These are phyloP conservation scores for Mustelus asterias DNA, from an alignment of 2,113 vertebrate species.

Conservation along the genomic window DNA sequence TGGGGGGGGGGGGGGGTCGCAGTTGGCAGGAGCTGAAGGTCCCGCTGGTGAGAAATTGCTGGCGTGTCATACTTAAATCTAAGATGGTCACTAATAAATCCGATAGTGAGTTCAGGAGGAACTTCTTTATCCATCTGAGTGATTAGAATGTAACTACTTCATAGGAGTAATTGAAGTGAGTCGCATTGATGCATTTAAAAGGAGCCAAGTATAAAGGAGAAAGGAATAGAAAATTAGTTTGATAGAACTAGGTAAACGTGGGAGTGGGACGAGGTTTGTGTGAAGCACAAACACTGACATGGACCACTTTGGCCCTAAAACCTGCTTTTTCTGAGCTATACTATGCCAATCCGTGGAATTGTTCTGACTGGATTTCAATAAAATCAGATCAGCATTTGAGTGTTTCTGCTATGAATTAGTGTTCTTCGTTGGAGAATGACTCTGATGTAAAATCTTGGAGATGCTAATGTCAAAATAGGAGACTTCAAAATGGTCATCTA, in stretches of 20 bases:
- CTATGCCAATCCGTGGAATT: neutral
- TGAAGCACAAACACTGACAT: neutral
- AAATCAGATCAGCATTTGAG: neutral
- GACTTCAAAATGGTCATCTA: neutral
- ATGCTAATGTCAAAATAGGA: neutral
- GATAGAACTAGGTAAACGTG: neutral
- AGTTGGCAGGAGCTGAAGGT: no score
- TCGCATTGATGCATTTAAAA: neutral
- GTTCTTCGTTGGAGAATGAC: neutral
- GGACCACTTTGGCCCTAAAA: neutral
- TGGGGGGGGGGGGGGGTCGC: no score
- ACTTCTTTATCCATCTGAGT: neutral
- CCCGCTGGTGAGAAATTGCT: no score
- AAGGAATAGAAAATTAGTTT: neutral
- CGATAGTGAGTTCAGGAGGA: neutral
- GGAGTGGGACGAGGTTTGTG: neutral
- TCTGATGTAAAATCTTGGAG: neutral
- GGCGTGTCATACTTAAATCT: neutral
- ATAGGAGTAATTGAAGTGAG: neutral
- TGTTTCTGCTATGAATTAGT: neutral
- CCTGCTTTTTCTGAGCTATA: neutral
- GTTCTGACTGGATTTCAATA: neutral
- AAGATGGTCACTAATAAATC: neutral
- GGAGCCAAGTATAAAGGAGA: neutral
- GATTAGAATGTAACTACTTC: neutral